Evolutionary conservation across 2,888 invertebrate species (phyloP).

Genomic region (Lycophotia porphyrea): DNA sequence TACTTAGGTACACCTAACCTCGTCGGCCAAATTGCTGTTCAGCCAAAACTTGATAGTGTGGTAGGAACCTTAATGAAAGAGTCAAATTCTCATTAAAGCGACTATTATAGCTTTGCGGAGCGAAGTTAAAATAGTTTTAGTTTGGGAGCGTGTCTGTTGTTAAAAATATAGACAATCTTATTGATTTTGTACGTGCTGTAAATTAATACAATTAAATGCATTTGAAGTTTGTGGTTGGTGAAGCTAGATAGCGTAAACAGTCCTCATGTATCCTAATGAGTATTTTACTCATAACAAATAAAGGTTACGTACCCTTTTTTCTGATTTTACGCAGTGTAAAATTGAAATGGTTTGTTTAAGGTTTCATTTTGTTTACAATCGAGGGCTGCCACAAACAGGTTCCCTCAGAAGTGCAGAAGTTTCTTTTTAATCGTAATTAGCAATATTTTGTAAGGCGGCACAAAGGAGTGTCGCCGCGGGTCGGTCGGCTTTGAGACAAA

Average conservation of each 20-base stretch:
- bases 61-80: slow-evolving; percentile 56
- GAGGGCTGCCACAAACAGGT: slow-evolving; percentile 54
- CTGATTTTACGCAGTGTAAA: slow-evolving; percentile 6
- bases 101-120: slow-evolving; percentile 50
- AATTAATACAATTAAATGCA: background rate
- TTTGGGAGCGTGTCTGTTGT: slow-evolving; percentile 40
- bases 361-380: slow-evolving; percentile 54
- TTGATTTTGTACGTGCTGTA: slow-evolving; percentile 16
- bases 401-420: slow-evolving; percentile 66
- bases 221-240: background rate
- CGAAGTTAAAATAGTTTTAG: slow-evolving; percentile 53
- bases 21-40: slow-evolving; percentile 56
- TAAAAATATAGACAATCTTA: slow-evolving; percentile 22
- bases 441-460: slow-evolving; percentile 84
- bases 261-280: background rate
- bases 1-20: slow-evolving; percentile 43
- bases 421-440: slow-evolving; percentile 87
- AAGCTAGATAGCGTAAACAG: background rate
- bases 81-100: slow-evolving; percentile 63
- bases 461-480: slow-evolving; percentile 83
- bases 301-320: background rate
- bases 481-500: slow-evolving; percentile 81
- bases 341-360: slow-evolving; percentile 26
- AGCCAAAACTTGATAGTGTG: slow-evolving; percentile 61
- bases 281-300: slow-evolving; percentile 3